Evolutionary conservation across 2,888 invertebrate genomes (phyloP).

Genomic region (Oligia fasciuncula): DNA sequence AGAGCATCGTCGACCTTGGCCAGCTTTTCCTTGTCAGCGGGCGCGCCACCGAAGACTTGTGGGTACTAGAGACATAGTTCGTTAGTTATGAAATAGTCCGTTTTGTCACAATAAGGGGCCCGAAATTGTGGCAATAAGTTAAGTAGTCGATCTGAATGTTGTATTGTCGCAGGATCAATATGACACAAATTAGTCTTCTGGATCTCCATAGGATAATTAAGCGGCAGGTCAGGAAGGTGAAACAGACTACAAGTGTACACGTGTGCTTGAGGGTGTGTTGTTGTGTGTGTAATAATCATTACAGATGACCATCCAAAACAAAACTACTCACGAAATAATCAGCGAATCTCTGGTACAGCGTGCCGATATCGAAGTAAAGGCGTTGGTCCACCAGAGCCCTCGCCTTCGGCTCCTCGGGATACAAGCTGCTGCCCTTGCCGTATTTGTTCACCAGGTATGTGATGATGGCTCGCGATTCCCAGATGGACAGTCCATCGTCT

Average conservation of each 20-base stretch:
- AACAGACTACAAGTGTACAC: background rate
- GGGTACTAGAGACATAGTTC: constrained; percentile 86
- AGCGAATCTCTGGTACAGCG: constrained; percentile 92
- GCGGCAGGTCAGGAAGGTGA: background rate
- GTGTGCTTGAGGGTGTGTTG: background rate
- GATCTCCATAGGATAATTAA: background rate
- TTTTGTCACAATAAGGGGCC: background rate
- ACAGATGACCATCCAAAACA: background rate
- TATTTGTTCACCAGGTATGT: constrained; percentile 95
- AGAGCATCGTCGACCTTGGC: constrained; percentile 93
- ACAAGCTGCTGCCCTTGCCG: constrained; percentile 93
- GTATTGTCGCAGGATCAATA: background rate
- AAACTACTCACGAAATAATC: constrained; percentile 92
- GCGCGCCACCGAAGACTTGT: constrained; percentile 90
- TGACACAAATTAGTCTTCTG: background rate
- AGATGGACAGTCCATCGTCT: constrained; percentile 94
- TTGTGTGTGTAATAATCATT: background rate
- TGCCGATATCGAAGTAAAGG: constrained; percentile 95
- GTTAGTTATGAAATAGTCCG: background rate
- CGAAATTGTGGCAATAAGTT: background rate
- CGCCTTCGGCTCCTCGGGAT: constrained; percentile 94
- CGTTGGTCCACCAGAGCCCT: constrained; percentile 94
- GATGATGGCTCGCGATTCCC: constrained; percentile 96
- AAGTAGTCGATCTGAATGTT: background rate
- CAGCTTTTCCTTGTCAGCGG: constrained; percentile 92